These are phyloP conservation scores for Pseudoatta argentina DNA, from an alignment of 1,140 invertebrate genomes.

Conservation along the genomic window DNA sequence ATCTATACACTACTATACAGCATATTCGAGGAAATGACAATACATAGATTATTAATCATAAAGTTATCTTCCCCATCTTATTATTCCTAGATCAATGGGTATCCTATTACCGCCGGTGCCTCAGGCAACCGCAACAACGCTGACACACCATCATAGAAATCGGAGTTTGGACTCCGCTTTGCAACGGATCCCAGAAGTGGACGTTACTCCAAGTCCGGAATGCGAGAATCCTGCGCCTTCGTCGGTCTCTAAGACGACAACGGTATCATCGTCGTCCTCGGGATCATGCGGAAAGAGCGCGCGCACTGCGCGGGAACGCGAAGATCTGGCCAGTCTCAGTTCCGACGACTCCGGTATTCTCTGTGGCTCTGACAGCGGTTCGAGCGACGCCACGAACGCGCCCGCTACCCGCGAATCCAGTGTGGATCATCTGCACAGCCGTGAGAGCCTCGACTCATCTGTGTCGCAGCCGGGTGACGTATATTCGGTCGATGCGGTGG, in stretches of 20 bases:
- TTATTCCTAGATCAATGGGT: conserved; percentile 90
- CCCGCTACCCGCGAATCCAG: conserved; percentile 84
- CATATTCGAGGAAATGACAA: neutral
- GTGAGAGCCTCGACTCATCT: conserved; percentile 91
- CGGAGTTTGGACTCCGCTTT: conserved; percentile 95
- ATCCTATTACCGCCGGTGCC: conserved; percentile 91
- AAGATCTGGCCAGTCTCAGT: conserved; percentile 91
- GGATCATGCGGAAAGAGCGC: conserved; percentile 37
- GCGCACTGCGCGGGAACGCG: conserved; percentile 85
- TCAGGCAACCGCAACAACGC: conserved; percentile 86
- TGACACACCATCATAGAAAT: conserved; percentile 94
- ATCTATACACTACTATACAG: neutral
- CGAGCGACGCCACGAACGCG: conserved; percentile 83
- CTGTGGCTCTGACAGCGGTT: conserved; percentile 90
- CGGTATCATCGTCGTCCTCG: conserved; percentile 52
- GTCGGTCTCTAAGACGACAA: conserved; percentile 74
- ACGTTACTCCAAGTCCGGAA: conserved; percentile 93
- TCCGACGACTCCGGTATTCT: conserved; percentile 95
- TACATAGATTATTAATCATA: neutral
- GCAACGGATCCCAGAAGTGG: conserved; percentile 94
- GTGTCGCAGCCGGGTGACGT: conserved; percentile 85
- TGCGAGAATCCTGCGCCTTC: conserved; percentile 87
- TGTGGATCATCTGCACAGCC: conserved; percentile 85
- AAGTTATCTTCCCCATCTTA: neutral
- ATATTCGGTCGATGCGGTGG: conserved; percentile 82